phyloP scores from a whole-genome alignment of 1,140 invertebrate genomes.

The Metopolophium dirhodum region DNA sequence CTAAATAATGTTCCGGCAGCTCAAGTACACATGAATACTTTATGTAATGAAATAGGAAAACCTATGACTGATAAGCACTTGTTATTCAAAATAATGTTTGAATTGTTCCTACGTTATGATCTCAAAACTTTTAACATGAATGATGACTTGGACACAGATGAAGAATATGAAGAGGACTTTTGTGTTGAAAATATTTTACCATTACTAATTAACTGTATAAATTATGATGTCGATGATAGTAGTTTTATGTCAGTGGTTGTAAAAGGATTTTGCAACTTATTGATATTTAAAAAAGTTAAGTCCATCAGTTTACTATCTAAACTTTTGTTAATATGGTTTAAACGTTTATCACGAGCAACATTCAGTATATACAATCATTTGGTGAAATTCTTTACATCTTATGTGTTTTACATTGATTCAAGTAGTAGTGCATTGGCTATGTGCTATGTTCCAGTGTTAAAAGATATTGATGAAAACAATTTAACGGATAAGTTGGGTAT shows the following conservation, averaged over 20 bases:
- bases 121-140: neutral
- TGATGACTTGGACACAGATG: conserved; percentile 22
- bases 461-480: neutral
- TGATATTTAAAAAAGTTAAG: conserved; percentile 36
- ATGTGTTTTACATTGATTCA: conserved; percentile 38
- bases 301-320: conserved; percentile 40
- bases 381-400: conserved; percentile 15
- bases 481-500: neutral
- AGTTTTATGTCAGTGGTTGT: conserved; percentile 25
- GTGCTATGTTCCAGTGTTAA: conserved; percentile 53
- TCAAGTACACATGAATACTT: neutral
- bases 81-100: conserved; percentile 39
- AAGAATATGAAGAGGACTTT: neutral
- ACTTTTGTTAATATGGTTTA: conserved; percentile 50
- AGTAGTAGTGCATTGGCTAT: conserved; percentile 36
- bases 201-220: conserved; percentile 5
- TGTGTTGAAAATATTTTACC: neutral
- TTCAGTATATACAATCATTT: conserved; percentile 21
- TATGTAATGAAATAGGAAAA: conserved; percentile 29
- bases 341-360: neutral
- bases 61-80: conserved; percentile 1
- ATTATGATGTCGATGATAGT: conserved; percentile 30
- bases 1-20: neutral
- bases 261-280: conserved; percentile 45
- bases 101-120: conserved; percentile 29